Percentiles rank a stretch among this genome's conserved stretches.
These are phyloP conservation scores for Patella vulgata DNA, from an alignment of 1,140 invertebrate genomes.

Conservation along the genomic window DNA sequence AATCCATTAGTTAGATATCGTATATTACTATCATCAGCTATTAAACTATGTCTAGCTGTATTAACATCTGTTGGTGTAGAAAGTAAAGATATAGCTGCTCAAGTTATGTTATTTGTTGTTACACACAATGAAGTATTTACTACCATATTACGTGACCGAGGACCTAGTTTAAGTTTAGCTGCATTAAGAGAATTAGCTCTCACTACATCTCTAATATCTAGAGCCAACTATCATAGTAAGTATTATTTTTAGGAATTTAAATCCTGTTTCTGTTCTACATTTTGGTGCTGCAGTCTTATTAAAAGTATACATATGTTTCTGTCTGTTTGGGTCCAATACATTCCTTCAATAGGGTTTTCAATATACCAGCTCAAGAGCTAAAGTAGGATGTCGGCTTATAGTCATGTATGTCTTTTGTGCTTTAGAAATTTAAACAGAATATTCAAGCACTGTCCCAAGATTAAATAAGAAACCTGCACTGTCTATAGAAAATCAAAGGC, in stretches of 20 bases:
- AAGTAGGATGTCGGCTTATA: no score
- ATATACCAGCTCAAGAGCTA: no score
- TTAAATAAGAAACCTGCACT: no score
- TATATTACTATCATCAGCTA: conserved; percentile 81
- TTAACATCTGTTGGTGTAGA: conserved; percentile 83
- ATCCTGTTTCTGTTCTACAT: no score
- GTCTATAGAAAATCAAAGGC: no score
- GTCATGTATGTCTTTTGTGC: no score
- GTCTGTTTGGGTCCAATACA: no score
- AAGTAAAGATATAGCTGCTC: conserved; percentile 80
- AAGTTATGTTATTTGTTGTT: conserved; percentile 82
- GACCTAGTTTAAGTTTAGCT: conserved; percentile 72
- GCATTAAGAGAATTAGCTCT: conserved; percentile 78
- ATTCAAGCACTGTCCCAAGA: no score
- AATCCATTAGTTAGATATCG: conserved; percentile 77
- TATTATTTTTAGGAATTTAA: conserved; percentile 4
- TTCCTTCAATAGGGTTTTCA: no score
- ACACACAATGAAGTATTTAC: conserved; percentile 84
- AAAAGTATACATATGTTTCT: no score
- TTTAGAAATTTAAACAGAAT: no score
- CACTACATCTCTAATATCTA: conserved; percentile 81
- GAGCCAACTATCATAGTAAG: conserved; percentile 76
- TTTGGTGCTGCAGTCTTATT: no score
- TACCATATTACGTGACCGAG: conserved; percentile 77
- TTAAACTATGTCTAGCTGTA: conserved; percentile 82